Base-by-base conservation (phyloP, 2,797 vertebrate species). In the Phylloscopus collybita region DNA sequence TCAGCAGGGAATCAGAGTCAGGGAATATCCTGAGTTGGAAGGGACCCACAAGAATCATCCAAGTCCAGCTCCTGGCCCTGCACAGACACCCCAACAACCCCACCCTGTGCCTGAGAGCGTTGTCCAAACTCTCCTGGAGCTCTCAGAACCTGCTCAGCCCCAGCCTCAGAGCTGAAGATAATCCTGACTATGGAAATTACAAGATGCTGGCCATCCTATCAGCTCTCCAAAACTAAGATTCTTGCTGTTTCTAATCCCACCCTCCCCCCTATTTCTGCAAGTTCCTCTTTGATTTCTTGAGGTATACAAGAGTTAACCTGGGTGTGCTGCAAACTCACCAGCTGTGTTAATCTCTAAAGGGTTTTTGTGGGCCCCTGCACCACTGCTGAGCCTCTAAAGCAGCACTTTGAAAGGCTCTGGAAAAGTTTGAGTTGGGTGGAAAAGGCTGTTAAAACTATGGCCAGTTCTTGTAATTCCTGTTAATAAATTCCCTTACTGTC, bases 51-150 rank as follows among this genome's bases (percentile, higher is more conserved):
- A 27, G 30, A 34, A 15, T n/a, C 5, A 12, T 25, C 47, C 42
- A 25, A 17, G 3, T 21, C 18, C 47, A 60, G 11, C 30, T 66
- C 40, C 47, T 83, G 65, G 12, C 25, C 59, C 38, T 11, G 16
- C 51, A 40, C 30, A 40, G 30, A 22, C 65, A 54, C 12, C 59
- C 38, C 44, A 54, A 7, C 5, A 32, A 6, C 29, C 29, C 7
- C 53, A 20, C 15, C 13, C 29, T 27, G 59, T 17, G 9, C 53
- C 34, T 27, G 9, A 42, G 19, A 54, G 13, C 0, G 0, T 6
- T 36, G 26, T 8, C 8, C 60, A 49, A 66, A 60, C 4, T 2
- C 20, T 32, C 30, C 38, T 71, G 22, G 14, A 36, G 26, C 45
- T 79, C 53, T 59, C 59, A 60, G 45, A 10, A 14, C 21, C 32